Base-by-base conservation (phyloP, 2,888 invertebrate genomes). In the Candidula unifasciata region DNA sequence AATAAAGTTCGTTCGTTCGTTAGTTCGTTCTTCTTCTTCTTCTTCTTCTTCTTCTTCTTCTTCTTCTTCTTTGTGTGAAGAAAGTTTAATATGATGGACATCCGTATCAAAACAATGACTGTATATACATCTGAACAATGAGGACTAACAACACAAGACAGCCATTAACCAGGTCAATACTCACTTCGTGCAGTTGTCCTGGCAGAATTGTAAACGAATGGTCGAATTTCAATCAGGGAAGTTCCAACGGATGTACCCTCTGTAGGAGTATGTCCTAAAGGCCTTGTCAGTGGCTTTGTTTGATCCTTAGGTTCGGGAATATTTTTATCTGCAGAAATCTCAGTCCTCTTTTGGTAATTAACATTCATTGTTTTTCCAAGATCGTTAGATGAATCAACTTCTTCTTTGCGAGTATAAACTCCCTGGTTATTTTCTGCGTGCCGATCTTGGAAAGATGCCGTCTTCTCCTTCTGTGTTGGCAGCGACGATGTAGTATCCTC, bases 181-280 rank as follows among this genome's bases (percentile, higher is more conserved):
- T 83, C 44, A 83, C 83, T 33, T 83, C 83, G 44, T 21, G 83
- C 83, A 44, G 68, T 78, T 57, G 83, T 83, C 35, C 83, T 69
- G 13, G 71, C 33, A 16, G 78, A 83, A 37, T 57, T 78, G 71
- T 57, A 71, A 8, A 83, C 21, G 37, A 83, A 78, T n/a, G 83
- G 83, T 27, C 83, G 77, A 16, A 78, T 60, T 30, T 54, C 68
- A 33, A 21, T 68, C 35, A 30, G 0, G 30, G 81, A 64, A 33
- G 71, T 6, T 21, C 21, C 69, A 0, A 0, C 0, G 3, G n/a
- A 5, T n/a, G 6, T n/a, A 5, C n/a, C 27, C 2, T 73, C 52
- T 27, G 2, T 24, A n/a, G 6, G 10, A n/a, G 0, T 16, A 3
- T 44, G 37, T n/a, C 1, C 6, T 3, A 44, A 5, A 37, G 27